Evolutionary conservation across 2,888 invertebrate species (phyloP), one percentile per base, ranked within the genome.

Genomic region (Eupsilia transversa): DNA sequence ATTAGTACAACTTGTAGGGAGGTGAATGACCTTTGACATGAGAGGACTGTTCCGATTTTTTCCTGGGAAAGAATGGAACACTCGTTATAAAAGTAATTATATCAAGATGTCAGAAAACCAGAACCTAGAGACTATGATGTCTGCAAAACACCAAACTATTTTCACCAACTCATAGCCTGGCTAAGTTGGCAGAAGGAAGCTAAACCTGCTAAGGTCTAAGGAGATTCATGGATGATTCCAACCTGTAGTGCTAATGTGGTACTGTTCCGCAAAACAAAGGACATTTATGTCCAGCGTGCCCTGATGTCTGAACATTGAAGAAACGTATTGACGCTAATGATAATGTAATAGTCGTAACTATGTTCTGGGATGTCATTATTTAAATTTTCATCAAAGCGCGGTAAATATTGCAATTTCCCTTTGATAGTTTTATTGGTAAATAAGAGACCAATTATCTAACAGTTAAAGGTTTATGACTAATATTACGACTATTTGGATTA

Each of bases 21-120:
- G 72, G 68, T 78, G 63, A 79, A 75, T 56, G 60, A 77, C 60
- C 76, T 70, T 72, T 74, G 82, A 79, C 67, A 52, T 56, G 14
- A 23, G 10, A 35, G 23, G 12, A 5, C 6, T 23, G 56, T 35
- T 54, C 3, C 3, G 9, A 52, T 41, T 76, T 59, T 9, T 43
- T 35, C 10, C 3, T 52, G 4, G 12, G 1, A 10, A 46, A 38
- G 12, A 46, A 54, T 33, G 3, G 3, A 43, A 0, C 6, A 27
- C 6, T 27, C 9, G 3, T 74, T 41, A 30, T 69, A 9, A 27
- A 68, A n/a, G n/a, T 23, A 17, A n/a, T 64, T 7, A 9, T 10
- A 67, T 27, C 14, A 43, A 67, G 20, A 35, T 46, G n/a, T 3
- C 27, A 67, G 10, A 46, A 10, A 4, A 3, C 9, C 10, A 12